Evolutionary conservation across 2,888 invertebrate species (phyloP).

Genomic region (Cephonodes hylas): DNA sequence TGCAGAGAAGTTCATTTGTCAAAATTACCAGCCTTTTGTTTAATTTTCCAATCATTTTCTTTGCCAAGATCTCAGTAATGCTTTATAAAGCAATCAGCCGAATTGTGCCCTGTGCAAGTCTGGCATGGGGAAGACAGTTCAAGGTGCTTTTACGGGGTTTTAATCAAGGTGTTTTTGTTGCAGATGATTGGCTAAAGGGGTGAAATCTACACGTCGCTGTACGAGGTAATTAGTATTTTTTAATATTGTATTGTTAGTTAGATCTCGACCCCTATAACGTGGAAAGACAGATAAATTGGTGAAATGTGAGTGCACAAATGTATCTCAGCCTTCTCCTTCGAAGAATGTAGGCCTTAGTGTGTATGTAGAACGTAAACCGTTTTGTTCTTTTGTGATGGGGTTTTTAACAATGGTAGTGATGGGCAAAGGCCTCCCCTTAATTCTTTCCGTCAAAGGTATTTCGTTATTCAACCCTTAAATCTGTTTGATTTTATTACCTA

Average conservation of each 20-base stretch:
- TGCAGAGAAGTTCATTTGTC: constrained; percentile 25
- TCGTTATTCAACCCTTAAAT: no score
- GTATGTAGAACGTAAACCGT: no score
- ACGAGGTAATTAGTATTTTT: background rate
- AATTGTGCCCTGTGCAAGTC: background rate
- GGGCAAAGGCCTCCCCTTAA: no score
- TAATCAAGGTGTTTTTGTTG: constrained; percentile 5
- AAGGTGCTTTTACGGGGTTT: background rate
- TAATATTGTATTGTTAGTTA: background rate
- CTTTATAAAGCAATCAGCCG: background rate
- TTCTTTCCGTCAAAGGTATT: no score
- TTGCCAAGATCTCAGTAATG: background rate
- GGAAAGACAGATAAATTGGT: no score
- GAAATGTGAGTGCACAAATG: no score
- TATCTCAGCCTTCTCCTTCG: no score
- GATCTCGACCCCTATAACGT: no score
- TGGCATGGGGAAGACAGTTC: background rate
- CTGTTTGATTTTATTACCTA: no score
- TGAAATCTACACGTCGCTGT: background rate
- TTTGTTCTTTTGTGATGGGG: no score
- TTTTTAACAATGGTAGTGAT: no score
- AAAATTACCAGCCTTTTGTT: constrained; percentile 38
- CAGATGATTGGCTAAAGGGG: constrained; percentile 2
- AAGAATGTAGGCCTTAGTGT: no score
- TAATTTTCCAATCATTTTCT: constrained; percentile 29